phyloP scores from a whole-genome alignment of 1,140 invertebrate species.

The Colletes latitarsis region DNA sequence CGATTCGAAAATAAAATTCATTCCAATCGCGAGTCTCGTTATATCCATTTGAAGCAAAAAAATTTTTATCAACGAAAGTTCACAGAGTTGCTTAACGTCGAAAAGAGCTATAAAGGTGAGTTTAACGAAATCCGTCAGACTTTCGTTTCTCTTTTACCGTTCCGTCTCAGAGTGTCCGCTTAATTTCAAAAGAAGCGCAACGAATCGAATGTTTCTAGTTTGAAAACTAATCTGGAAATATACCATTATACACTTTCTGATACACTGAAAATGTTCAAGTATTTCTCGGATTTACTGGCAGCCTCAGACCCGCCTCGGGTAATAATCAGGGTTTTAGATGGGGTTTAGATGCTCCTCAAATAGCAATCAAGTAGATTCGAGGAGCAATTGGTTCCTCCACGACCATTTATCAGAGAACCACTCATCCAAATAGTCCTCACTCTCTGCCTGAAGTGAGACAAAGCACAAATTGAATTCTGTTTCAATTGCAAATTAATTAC shows the following conservation, averaged over 20 bases:
- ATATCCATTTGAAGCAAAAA: neutral
- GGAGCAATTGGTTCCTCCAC: slow-evolving; percentile 9
- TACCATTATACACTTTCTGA: neutral
- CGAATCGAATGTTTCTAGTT: slow-evolving; percentile 25
- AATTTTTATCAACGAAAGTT: no score
- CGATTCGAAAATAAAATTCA: no score
- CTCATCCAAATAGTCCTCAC: slow-evolving; percentile 3
- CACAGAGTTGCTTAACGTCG: no score
- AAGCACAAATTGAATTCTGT: slow-evolving; percentile 5
- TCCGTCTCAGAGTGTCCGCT: no score
- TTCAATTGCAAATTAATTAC: slow-evolving; percentile 9
- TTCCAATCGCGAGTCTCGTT: no score
- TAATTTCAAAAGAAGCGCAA: neutral
- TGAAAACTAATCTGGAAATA: neutral
- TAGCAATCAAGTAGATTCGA: slow-evolving; percentile 11
- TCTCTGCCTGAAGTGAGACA: slow-evolving; percentile 2
- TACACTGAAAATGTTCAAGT: no score
- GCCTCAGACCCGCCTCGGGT: neutral
- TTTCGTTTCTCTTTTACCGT: no score
- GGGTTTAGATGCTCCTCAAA: neutral
- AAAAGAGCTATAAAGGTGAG: no score
- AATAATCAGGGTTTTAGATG: neutral
- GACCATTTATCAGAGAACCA: slow-evolving; percentile 20
- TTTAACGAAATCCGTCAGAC: no score
- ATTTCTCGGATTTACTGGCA: neutral